phyloP scores from a whole-genome alignment of 2,113 vertebrate species.

The Pogonocichla stellata region DNA sequence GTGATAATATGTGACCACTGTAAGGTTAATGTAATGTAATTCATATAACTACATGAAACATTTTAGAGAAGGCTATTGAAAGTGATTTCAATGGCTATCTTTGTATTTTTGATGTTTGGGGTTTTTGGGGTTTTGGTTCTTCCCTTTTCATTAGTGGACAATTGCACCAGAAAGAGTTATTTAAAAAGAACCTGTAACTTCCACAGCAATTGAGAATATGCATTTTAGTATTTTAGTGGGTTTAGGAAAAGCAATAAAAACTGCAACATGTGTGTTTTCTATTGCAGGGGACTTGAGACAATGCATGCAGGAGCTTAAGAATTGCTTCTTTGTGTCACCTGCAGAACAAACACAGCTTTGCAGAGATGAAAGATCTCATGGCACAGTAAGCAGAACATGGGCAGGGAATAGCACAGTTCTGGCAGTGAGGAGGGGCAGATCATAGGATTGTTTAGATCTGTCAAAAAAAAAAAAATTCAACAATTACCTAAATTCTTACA shows the following conservation, averaged over 20 bases:
- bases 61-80: not conserved
- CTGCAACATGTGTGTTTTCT: not conserved
- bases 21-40: not conserved
- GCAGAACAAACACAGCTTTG: not conserved
- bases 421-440: not conserved
- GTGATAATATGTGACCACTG: not conserved
- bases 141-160: not conserved
- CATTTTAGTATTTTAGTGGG: not conserved
- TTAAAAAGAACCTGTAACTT: not conserved
- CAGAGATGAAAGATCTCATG: not conserved
- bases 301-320: not conserved
- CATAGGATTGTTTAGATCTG: not conserved
- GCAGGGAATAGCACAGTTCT: not conserved
- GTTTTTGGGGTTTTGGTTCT: not conserved
- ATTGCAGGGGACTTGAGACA: not conserved
- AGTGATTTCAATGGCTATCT: not conserved
- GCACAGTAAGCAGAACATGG: not conserved
- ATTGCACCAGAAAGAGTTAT: not conserved
- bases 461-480: not conserved
- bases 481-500: not conserved
- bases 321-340: not conserved
- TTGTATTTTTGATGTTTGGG: not conserved
- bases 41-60: no score
- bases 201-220: not conserved
- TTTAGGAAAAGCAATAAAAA: not conserved